phyloP scores from a whole-genome alignment of 2,797 vertebrate genomes.

The Bucorvus abyssinicus region DNA sequence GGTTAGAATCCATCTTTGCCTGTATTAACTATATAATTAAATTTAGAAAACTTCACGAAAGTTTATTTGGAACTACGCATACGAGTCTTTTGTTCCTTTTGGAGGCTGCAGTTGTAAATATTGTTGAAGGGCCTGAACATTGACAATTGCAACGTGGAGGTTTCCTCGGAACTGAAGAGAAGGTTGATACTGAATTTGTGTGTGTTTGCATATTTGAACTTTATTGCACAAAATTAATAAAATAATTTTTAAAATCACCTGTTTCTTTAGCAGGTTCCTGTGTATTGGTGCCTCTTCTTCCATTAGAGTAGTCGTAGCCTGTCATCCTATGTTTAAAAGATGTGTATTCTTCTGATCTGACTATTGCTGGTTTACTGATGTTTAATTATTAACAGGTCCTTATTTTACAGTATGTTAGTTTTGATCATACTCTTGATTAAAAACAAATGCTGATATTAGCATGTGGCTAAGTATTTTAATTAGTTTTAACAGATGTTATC shows the following conservation, averaged over 20 bases:
- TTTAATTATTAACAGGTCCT: neutral
- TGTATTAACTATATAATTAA: neutral
- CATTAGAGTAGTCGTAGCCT: neutral
- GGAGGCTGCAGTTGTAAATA: neutral
- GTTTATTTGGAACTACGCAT: neutral
- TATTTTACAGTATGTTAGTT: neutral
- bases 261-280: neutral
- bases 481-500: neutral
- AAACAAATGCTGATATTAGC: neutral
- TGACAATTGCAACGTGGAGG: neutral
- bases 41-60: neutral
- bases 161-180: neutral
- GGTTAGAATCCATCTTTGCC: neutral
- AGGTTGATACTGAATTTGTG: neutral
- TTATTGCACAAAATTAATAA: neutral
- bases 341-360: neutral
- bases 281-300: neutral
- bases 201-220: neutral
- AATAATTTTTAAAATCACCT: neutral
- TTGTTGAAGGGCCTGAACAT: neutral
- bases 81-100: neutral
- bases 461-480: neutral
- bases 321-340: neutral
- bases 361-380: neutral
- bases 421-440: neutral